These are phyloP conservation scores for Zophobas morio DNA, from an alignment of 1,140 invertebrate species.

Conservation along the genomic window DNA sequence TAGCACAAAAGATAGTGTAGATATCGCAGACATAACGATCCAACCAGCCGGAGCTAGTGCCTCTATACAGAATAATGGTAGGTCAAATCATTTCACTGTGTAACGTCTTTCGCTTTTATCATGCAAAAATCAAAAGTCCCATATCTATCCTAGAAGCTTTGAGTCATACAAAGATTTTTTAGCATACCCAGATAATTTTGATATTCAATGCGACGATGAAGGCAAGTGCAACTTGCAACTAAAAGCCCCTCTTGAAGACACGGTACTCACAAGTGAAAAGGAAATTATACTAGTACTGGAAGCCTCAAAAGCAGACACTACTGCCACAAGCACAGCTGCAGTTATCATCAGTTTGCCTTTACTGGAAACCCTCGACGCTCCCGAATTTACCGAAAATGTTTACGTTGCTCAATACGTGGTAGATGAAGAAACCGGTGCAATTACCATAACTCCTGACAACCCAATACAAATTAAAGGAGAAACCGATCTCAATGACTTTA, in stretches of 20 bases:
- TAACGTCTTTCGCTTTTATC: too few species aligned
- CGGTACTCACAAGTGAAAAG: neutral
- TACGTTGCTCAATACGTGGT: conserved; percentile 15
- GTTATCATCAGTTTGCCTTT: conserved; percentile 19
- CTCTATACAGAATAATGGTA: too few species aligned
- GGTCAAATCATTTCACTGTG: too few species aligned
- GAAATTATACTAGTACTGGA: conserved; percentile 4
- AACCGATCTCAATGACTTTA: too few species aligned
- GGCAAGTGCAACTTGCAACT: neutral
- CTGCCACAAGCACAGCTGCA: neutral
- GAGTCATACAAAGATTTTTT: neutral
- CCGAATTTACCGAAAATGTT: neutral
- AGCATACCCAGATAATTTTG: conserved; percentile 30
- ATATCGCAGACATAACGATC: neutral
- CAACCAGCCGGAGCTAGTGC: too few species aligned
- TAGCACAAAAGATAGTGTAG: neutral
- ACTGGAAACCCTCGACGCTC: conserved; percentile 1
- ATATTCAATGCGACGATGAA: neutral
- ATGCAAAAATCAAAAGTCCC: too few species aligned
- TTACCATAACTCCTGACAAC: conserved; percentile 6
- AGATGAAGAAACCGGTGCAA: neutral
- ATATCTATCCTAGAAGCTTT: too few species aligned
- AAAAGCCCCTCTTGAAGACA: neutral
- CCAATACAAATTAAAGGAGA: neutral
- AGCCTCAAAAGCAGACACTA: conserved; percentile 2